These are phyloP conservation scores for Pantherophis alleghaniensis DNA, from an alignment of 2,797 vertebrate genomes.

Conservation along the genomic window DNA sequence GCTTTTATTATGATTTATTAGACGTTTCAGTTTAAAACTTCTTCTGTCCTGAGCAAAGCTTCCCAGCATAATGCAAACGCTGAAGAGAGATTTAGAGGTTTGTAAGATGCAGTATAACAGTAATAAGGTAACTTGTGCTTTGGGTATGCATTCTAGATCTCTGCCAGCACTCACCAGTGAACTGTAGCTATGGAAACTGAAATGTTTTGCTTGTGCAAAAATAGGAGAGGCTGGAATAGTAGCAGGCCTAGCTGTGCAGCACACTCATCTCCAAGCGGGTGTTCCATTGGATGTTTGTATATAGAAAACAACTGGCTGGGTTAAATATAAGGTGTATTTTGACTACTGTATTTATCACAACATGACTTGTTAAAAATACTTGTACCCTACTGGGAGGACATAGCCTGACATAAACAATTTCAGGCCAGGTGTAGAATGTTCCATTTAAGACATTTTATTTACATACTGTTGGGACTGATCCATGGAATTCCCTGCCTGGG, in stretches of 20 bases:
- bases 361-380: conserved; percentile 46
- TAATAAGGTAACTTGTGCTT: not conserved
- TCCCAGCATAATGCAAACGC: not conserved
- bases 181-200: not conserved
- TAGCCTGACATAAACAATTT: conserved; percentile 49
- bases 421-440: conserved; percentile 49
- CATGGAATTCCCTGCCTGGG: conserved; percentile 24
- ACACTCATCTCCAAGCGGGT: not conserved
- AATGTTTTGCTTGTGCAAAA: not conserved
- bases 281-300: not conserved
- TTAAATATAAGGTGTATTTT: conserved; percentile 54
- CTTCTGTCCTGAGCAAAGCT: not conserved
- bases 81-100: not conserved
- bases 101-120: not conserved
- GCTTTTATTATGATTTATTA: not conserved
- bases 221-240: not conserved
- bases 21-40: not conserved
- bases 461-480: conserved; percentile 1
- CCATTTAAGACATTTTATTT: conserved; percentile 61
- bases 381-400: conserved; percentile 37
- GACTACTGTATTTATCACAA: conserved; percentile 51
- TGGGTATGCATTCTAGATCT: not conserved
- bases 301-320: conserved; percentile 43
- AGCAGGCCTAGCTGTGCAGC: not conserved
- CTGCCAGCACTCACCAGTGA: not conserved